Conservation (phyloP, 1,140 invertebrate genomes). For the Mizuhopecten yessoensis region DNA sequence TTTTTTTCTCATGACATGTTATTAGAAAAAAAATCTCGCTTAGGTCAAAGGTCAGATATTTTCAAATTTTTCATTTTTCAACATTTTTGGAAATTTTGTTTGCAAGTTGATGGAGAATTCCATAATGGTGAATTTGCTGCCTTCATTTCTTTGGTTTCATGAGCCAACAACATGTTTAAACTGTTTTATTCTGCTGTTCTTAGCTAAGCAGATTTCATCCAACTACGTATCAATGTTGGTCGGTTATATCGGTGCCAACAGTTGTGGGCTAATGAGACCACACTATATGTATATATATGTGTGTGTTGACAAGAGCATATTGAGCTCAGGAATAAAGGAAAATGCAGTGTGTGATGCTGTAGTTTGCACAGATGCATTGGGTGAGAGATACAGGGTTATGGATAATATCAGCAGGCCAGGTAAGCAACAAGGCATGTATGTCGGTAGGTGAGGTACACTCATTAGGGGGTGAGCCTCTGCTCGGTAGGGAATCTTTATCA, state of each 20-base stretch:
- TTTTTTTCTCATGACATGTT: too few relatives aligned
- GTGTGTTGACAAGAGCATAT: constrained; percentile 46
- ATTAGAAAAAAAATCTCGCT: too few relatives aligned
- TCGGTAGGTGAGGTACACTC: too few relatives aligned
- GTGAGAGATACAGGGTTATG: constrained; percentile 45
- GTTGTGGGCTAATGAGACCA: constrained; percentile 53
- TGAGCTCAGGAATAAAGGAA: constrained; percentile 44
- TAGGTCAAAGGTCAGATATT: too few relatives aligned
- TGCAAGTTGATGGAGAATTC: too few relatives aligned
- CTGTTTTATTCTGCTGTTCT: too few relatives aligned
- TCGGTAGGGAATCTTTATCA: constrained; percentile 21
- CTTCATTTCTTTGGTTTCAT: too few relatives aligned
- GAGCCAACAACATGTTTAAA: too few relatives aligned
- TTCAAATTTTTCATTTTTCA: too few relatives aligned
- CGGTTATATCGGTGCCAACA: constrained; percentile 56
- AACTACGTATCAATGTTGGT: constrained; percentile 57
- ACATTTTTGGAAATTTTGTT: too few relatives aligned
- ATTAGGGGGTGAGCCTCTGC: background rate
- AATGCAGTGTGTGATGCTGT: background rate
- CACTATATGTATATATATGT: constrained; percentile 50
- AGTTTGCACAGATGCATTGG: constrained; percentile 55
- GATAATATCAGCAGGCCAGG: background rate
- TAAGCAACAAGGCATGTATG: background rate
- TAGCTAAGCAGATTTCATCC: too few relatives aligned
- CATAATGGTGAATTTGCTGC: too few relatives aligned